Evolutionary conservation across 2,888 invertebrate species (phyloP).

Genomic region (Xestia xanthographa): DNA sequence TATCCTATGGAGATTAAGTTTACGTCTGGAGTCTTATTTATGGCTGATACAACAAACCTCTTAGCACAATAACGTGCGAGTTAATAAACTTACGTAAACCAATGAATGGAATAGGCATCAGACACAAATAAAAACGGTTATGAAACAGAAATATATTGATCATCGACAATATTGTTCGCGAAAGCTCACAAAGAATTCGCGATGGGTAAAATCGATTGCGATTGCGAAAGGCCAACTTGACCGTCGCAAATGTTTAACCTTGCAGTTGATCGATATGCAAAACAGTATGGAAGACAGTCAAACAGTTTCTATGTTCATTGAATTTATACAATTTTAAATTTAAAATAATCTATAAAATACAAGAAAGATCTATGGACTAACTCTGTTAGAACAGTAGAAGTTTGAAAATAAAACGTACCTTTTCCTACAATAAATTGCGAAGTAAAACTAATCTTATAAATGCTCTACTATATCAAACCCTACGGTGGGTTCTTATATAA

Average conservation of each 20-base stretch:
- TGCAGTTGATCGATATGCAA: slow-evolving; percentile 50
- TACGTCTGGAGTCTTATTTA: slow-evolving; percentile 56
- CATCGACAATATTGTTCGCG: not conserved
- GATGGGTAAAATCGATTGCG: slow-evolving; percentile 37
- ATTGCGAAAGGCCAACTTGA: slow-evolving; percentile 30
- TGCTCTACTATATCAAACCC: not conserved
- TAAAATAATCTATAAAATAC: not conserved
- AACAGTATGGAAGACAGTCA: not conserved
- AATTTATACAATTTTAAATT: slow-evolving; percentile 3
- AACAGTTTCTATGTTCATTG: not conserved
- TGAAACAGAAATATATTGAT: not conserved
- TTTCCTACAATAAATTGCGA: not conserved
- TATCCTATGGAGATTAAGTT: slow-evolving; percentile 66
- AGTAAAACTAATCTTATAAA: not conserved
- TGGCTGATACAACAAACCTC: slow-evolving; percentile 22
- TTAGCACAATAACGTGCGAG: slow-evolving; percentile 21
- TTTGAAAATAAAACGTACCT: not conserved
- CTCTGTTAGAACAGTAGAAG: not conserved
- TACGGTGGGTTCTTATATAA: not conserved
- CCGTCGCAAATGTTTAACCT: slow-evolving; percentile 25
- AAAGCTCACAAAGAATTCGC: slow-evolving; percentile 1
- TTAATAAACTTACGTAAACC: slow-evolving; percentile 3
- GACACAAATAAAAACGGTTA: not conserved
- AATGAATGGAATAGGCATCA: not conserved
- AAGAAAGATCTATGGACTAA: not conserved